Evolutionary conservation across 2,113 vertebrate genomes (phyloP).

Genomic region (Hippocampus mohnikei): DNA sequence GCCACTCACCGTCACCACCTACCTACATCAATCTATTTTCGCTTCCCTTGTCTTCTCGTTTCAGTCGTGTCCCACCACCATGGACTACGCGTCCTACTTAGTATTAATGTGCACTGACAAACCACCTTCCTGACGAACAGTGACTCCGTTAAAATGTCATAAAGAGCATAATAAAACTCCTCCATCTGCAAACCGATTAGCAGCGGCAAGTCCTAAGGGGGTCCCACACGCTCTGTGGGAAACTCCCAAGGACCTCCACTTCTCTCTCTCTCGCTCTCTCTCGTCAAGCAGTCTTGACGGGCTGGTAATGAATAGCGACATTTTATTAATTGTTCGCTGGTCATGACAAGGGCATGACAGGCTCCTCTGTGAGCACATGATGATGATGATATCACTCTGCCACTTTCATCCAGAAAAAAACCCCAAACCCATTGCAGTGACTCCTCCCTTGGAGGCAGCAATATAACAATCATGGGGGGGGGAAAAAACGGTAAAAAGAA

Average conservation of each 20-base stretch:
- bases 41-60: slow-evolving; percentile 26
- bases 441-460: too few species aligned
- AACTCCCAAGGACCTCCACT: neutral
- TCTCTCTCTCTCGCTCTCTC: too few species aligned
- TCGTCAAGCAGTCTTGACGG: neutral
- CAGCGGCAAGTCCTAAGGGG: slow-evolving; percentile 21
- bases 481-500: too few species aligned
- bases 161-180: slow-evolving; percentile 51
- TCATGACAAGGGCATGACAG: neutral
- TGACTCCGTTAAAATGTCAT: slow-evolving; percentile 57
- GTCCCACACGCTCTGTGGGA: slow-evolving; percentile 8
- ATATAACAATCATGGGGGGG: too few species aligned
- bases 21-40: neutral
- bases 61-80: slow-evolving; percentile 13
- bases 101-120: slow-evolving; percentile 11
- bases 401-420: neutral
- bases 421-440: too few species aligned
- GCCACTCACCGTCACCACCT: neutral
- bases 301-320: neutral
- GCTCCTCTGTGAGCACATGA: neutral
- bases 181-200: slow-evolving; percentile 52
- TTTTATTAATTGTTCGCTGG: neutral
- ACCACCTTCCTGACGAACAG: slow-evolving; percentile 20
- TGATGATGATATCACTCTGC: neutral
- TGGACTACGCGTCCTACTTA: slow-evolving; percentile 35